Evolutionary conservation across 2,113 vertebrate genomes (phyloP), one percentile per base, ranked within the genome.

Genomic region (Tylochromis polylepis): DNA sequence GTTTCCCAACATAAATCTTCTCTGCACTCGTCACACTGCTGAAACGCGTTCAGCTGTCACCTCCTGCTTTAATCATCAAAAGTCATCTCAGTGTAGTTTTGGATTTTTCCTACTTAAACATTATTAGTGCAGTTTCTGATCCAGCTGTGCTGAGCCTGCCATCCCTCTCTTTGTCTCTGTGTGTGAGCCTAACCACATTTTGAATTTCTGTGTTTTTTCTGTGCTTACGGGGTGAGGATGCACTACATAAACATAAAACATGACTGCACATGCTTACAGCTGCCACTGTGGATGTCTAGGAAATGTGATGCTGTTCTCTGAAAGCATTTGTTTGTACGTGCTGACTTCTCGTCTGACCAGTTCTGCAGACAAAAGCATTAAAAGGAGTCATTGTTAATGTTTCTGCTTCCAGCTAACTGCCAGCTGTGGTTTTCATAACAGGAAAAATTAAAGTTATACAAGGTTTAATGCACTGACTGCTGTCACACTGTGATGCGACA

Each of bases 401-500:
- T 59, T 29, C 24, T 15, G 14, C 56, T 15, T 3, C 12, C 22
- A 29, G 56, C 56, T 58, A 24, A 2, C 24, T 59, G 24, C 4
- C 24, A 59, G 57, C 24, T 59, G 57, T 0, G 57, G 24, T 59
- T 29, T 16, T 29, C 14, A 59, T 0, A 59, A 59, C 24, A 59
- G 57, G 14, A 16, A 16, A 29, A 2, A 1, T 59, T 2, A 59
- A 29, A 16, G 1, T 4, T 8, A 5, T 29, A 16, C 8, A 29
- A 59, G 24, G 4, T 27, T 58, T 8, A 29, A 58, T 15, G 0
- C 24, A 58, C 24, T 8, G 22, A 58, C 12, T 1, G 56, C 56
- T 49, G 46, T 49, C 1, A 7, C 3, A 16, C 6, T 49, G 14
- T n/a, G 22, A 57, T 0, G 55, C 0, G 0, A 57, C 55, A 41